Evolutionary conservation across 2,113 vertebrate species (phyloP).

Genomic region (Alosa alosa): DNA sequence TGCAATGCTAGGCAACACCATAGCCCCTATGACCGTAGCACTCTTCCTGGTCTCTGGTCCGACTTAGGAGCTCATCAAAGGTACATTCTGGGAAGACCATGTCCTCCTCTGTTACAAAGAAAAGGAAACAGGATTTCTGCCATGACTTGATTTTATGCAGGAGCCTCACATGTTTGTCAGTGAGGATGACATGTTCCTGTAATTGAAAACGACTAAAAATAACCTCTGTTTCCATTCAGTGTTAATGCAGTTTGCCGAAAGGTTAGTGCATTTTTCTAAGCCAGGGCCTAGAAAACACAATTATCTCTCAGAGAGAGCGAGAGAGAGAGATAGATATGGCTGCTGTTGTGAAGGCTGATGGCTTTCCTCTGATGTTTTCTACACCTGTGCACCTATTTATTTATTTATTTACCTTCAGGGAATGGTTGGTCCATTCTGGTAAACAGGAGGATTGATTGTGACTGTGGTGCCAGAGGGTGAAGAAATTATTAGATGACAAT

Average conservation of each 20-base stretch:
- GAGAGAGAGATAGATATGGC: not conserved
- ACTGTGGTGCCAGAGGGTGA: not conserved
- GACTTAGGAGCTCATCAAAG: not conserved
- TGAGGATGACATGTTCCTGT: constrained; percentile 6
- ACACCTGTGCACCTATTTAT: not conserved
- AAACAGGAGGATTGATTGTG: not conserved
- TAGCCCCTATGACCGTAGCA: not conserved
- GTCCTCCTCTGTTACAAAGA: not conserved
- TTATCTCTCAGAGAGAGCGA: constrained; percentile 18
- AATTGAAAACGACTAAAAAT: constrained; percentile 22
- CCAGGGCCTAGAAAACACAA: constrained; percentile 22
- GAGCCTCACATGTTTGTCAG: constrained; percentile 3
- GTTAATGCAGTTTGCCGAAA: constrained; percentile 18
- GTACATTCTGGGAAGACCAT: not conserved
- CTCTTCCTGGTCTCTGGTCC: not conserved
- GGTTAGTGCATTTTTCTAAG: constrained; percentile 15
- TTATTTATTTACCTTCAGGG: not conserved
- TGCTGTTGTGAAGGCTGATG: not conserved
- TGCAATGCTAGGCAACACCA: not conserved
- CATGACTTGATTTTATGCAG: not conserved
- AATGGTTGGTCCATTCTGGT: not conserved
- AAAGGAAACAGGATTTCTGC: not conserved
- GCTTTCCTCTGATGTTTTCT: not conserved
- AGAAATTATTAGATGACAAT: not conserved
- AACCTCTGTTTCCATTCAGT: constrained; percentile 7